Conservation (phyloP, 2,113 vertebrate species). For the Halcyon senegalensis region DNA sequence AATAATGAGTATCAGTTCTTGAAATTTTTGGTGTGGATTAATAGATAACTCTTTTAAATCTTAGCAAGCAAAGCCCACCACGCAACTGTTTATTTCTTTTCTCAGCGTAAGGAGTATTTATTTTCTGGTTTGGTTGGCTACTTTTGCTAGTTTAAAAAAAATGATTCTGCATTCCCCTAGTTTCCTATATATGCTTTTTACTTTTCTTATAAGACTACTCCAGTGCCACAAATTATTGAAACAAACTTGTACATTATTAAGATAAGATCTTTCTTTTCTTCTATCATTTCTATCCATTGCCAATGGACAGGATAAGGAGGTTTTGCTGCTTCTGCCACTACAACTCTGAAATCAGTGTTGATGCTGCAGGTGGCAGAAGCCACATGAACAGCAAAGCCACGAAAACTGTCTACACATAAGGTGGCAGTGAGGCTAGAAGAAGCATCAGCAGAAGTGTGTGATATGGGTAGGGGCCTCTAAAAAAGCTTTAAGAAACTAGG, state of each 20-base stretch:
- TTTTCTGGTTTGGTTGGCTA: not conserved
- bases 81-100: not conserved
- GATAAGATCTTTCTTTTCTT: not conserved
- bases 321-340: not conserved
- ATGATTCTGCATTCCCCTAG: not conserved
- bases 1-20: not conserved
- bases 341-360: not conserved
- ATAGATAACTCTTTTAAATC: not conserved
- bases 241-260: not conserved
- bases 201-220: not conserved
- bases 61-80: not conserved
- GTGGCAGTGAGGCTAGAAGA: not conserved
- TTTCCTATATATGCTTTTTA: not conserved
- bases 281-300: not conserved
- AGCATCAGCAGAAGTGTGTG: fast-evolving
- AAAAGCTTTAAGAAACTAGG: not conserved
- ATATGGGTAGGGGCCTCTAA: not conserved
- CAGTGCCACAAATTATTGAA: not conserved
- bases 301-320: not conserved
- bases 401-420: not conserved
- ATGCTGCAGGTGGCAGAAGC: not conserved
- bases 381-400: not conserved
- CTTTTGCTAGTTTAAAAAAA: not conserved
- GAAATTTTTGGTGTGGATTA: not conserved
- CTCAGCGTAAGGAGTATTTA: not conserved